Evolutionary conservation across 2,888 invertebrate genomes (phyloP), one percentile per base, ranked within the genome.

Genomic region (Meloe dianella): DNA sequence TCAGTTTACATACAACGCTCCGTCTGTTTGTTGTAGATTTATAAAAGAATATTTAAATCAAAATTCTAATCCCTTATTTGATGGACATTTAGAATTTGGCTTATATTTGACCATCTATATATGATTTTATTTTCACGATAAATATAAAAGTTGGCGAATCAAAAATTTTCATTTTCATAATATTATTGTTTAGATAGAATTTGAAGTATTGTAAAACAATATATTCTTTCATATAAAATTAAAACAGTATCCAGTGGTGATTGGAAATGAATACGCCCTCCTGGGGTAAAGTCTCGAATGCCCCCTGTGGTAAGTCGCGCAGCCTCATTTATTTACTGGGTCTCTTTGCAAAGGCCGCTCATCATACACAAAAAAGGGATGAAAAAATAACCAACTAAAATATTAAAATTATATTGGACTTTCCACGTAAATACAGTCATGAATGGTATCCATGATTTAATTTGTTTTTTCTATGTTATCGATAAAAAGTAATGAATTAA

Each of bases 201-300:
- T 72, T 74, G 70, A 75, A 75, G 78, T 78, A 80, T 79, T 81
- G 79, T 81, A 79, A 82, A 81, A 82, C 82, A 82, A 82, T 82
- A 80, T 79, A 81, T 82, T 80, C 81, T 81, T 80, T 78, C 75
- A 80, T 80, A 80, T 79, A 81, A 80, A 82, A 82, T 82, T 80
- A 82, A 81, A 82, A 82, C 81, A 75, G 83, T 82, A 81, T 83
- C 83, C 82, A 82, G 82, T 82, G 82, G 83, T 83, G 83, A 83
- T 82, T 83, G 82, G 82, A 83, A 83, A 83, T 82, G 82, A 83
- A 82, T 82, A 81, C 81, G 81, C 80, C 81, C 81, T 78, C 82
- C 81, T 75, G 80, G 79, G 79, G 78, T 74, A 75, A 76, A 78
- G 78, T 79, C 79, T 79, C 77, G 80, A 77, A 74, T 80, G 78